phyloP scores from a whole-genome alignment of 2,888 invertebrate genomes.

The Agelastica alni region DNA sequence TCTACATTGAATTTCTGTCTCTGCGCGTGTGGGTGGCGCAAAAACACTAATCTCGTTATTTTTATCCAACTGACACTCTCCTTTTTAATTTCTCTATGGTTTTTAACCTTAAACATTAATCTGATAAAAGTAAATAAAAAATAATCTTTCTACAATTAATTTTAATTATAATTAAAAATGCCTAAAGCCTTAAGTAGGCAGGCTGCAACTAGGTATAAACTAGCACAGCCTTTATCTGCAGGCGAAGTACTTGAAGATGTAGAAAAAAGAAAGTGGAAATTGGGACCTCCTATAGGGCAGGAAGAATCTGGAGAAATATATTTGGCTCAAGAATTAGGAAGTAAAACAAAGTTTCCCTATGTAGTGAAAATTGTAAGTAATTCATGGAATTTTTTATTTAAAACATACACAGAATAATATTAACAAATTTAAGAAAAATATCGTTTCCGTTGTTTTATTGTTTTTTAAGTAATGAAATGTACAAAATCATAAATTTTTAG shows the following conservation, averaged over 20 bases:
- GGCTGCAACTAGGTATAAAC: conserved; percentile 60
- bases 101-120: too few relatives aligned
- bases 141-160: too few relatives aligned
- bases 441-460: neutral
- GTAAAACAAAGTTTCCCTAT: conserved; percentile 62
- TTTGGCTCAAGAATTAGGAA: conserved; percentile 69
- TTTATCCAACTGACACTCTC: too few relatives aligned
- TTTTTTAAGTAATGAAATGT: neutral
- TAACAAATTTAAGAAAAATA: too few relatives aligned
- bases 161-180: conserved; percentile 2
- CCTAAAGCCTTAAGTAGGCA: conserved; percentile 45
- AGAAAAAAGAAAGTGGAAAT: conserved; percentile 78
- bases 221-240: conserved; percentile 73
- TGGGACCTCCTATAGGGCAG: conserved; percentile 85
- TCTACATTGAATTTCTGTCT: too few relatives aligned
- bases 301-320: conserved; percentile 97
- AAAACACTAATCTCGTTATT: too few relatives aligned
- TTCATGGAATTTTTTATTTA: too few relatives aligned
- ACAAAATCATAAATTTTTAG: neutral
- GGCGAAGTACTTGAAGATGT: conserved; percentile 81
- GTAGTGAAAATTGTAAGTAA: conserved; percentile 82
- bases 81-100: too few relatives aligned
- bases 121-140: too few relatives aligned
- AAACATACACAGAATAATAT: neutral
- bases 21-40: too few relatives aligned